Conservation (phyloP, 1,140 invertebrate species). For the Apolygus lucorum region DNA sequence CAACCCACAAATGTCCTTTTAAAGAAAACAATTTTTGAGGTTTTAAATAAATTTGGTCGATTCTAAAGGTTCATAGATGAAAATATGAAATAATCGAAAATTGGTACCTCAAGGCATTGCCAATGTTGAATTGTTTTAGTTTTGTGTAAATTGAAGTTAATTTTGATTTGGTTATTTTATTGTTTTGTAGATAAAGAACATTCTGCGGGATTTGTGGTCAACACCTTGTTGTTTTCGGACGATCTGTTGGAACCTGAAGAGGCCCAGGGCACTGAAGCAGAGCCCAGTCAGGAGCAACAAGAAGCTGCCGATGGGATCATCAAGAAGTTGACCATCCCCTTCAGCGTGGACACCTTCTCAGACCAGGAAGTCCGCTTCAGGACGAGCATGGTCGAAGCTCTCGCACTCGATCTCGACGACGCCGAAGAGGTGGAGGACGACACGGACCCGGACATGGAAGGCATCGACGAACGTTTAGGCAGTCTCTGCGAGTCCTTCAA, state of each 20-base stretch:
- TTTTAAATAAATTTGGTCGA: no score
- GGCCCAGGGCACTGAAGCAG: background rate
- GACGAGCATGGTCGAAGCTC: conserved; percentile 25
- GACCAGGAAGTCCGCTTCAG: conserved; percentile 16
- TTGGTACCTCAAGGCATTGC: no score
- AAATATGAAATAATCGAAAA: no score
- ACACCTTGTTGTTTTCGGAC: conserved; percentile 17
- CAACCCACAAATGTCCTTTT: no score
- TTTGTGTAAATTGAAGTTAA: no score
- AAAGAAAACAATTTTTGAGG: no score
- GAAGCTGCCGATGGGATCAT: conserved; percentile 23
- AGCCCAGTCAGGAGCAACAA: conserved; percentile 12
- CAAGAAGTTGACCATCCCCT: conserved; percentile 22
- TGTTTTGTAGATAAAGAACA: no score
- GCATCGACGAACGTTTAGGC: conserved; percentile 16
- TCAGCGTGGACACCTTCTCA: conserved; percentile 19
- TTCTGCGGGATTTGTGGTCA: conserved; percentile 9
- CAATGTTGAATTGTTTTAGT: no score
- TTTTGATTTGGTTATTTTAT: no score
- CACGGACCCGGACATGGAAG: conserved; percentile 21
- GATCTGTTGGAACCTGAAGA: conserved; percentile 11
- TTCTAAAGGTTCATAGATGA: no score
- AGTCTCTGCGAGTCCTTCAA: background rate
- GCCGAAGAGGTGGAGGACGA: background rate
- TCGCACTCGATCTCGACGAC: conserved; percentile 23